These are phyloP conservation scores for Caloenas nicobarica DNA, from an alignment of 2,113 vertebrate genomes.

Conservation along the genomic window DNA sequence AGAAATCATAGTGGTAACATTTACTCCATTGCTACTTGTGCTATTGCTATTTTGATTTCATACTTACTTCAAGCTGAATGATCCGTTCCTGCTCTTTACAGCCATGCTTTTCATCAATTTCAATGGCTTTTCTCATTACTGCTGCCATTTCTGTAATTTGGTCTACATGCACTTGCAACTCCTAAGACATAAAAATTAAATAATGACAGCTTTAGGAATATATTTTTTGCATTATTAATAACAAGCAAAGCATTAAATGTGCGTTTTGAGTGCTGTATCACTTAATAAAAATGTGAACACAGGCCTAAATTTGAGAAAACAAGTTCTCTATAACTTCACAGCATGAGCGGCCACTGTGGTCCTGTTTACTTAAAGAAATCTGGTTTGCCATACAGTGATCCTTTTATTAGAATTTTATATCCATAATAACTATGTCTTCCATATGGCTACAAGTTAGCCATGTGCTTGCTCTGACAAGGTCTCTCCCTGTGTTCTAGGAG, in stretches of 20 bases:
- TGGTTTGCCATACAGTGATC: neutral
- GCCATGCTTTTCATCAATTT: conserved; percentile 88
- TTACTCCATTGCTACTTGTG: neutral
- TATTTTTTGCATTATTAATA: neutral
- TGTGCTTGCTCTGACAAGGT: neutral
- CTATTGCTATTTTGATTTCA: neutral
- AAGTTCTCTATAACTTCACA: neutral
- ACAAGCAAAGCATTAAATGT: neutral
- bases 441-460: neutral
- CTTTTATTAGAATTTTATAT: neutral
- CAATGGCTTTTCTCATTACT: conserved; percentile 95
- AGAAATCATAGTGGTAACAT: neutral
- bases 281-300: neutral
- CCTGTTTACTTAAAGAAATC: neutral
- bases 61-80: conserved; percentile 88
- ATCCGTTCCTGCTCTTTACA: conserved; percentile 94
- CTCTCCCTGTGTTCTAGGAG: neutral
- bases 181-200: conserved; percentile 69
- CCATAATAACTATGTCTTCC: neutral
- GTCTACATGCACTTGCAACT: conserved; percentile 93
- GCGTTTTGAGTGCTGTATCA: neutral
- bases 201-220: neutral
- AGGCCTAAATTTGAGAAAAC: neutral
- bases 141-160: conserved; percentile 98
- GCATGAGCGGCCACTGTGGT: neutral